Percentiles rank a stretch among this genome's conserved stretches.
phyloP scores from a whole-genome alignment of 2,113 vertebrate species.

The Grallaria varia region DNA sequence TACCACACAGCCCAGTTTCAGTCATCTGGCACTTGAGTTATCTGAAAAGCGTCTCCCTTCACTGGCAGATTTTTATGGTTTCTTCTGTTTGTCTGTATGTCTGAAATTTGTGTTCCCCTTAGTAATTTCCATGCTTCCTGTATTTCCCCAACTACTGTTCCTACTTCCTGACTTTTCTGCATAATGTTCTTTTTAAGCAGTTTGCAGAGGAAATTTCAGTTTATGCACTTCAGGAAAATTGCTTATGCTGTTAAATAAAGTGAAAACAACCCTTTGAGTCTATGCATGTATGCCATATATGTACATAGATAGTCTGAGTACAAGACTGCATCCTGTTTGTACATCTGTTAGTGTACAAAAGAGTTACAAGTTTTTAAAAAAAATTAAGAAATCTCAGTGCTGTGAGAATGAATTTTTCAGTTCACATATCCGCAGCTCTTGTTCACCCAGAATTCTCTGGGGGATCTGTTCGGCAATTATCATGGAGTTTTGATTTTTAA shows the following conservation, averaged over 20 bases:
- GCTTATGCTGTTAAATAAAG: constrained; percentile 19
- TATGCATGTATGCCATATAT: neutral
- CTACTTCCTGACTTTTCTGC: constrained; percentile 36
- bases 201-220: constrained; percentile 39
- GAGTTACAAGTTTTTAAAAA: neutral
- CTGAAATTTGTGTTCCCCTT: constrained; percentile 15
- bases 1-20: neutral
- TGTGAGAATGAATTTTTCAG: neutral
- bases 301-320: neutral
- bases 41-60: constrained; percentile 36
- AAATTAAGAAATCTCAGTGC: neutral
- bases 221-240: constrained; percentile 21
- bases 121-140: constrained; percentile 20
- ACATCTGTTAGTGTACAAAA: neutral
- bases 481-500: neutral
- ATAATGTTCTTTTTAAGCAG: neutral
- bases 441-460: neutral
- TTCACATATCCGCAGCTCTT: neutral
- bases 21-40: neutral
- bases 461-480: neutral
- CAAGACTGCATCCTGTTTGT: neutral
- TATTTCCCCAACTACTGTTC: constrained; percentile 1
- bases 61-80: neutral
- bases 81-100: constrained; percentile 16
- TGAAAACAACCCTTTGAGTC: neutral